These are phyloP conservation scores for Gobio gobio DNA, from an alignment of 2,113 vertebrate genomes.

Conservation along the genomic window DNA sequence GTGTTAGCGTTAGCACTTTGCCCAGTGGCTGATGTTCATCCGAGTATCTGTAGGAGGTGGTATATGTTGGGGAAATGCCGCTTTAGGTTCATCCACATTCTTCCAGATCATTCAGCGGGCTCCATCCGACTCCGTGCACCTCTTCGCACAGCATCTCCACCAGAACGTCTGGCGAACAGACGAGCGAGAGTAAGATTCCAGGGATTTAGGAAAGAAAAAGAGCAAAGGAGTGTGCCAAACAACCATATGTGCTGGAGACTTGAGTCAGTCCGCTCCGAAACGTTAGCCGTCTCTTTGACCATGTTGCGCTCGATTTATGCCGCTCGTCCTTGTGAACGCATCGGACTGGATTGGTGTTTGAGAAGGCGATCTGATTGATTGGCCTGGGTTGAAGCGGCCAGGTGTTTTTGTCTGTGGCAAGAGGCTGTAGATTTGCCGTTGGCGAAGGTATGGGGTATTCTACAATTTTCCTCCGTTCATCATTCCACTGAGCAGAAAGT, in stretches of 20 bases:
- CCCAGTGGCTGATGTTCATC: constrained; percentile 51
- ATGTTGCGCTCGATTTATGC: background rate
- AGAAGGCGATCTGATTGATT: constrained; percentile 1
- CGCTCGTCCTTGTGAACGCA: background rate
- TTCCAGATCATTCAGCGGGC: background rate
- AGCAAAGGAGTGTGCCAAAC: constrained; percentile 58
- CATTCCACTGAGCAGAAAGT: background rate
- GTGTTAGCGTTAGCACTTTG: constrained; percentile 62
- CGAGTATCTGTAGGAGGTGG: constrained; percentile 44
- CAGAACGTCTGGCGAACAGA: constrained; percentile 40
- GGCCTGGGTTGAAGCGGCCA: background rate
- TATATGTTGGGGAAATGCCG: background rate
- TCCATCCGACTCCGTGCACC: background rate
- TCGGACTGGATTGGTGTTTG: constrained; percentile 1
- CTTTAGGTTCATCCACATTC: constrained; percentile 17
- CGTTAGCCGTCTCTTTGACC: constrained; percentile 6
- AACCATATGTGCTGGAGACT: constrained; percentile 54
- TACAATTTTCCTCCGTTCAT: background rate
- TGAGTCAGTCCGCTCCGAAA: constrained; percentile 34
- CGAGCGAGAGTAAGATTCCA: constrained; percentile 24
- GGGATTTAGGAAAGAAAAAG: constrained; percentile 46
- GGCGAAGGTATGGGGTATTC: constrained; percentile 41
- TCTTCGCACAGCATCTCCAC: constrained; percentile 6
- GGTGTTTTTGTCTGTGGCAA: background rate
- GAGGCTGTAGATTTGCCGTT: background rate